Percentiles rank a stretch among this genome's conserved stretches.
phyloP scores from a whole-genome alignment of 2,797 vertebrate genomes.

The Notolabrus celidotus region DNA sequence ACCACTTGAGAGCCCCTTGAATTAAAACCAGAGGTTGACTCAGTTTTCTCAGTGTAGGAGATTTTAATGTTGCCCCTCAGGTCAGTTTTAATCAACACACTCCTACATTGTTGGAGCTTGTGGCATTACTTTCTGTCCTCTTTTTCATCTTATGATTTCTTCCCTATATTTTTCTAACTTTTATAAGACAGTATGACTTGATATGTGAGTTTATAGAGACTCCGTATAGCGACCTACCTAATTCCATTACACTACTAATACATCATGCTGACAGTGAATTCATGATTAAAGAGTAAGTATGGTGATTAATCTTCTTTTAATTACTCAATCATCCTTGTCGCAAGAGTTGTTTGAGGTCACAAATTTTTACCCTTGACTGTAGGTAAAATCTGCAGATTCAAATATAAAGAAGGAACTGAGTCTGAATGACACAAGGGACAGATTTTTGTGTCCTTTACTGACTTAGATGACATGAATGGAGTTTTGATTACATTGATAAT shows the following conservation, averaged over 20 bases:
- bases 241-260: constrained; percentile 42
- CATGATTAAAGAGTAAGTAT: constrained; percentile 49
- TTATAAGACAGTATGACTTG: constrained; percentile 6
- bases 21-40: constrained; percentile 64
- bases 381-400: constrained; percentile 40
- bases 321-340: constrained; percentile 58
- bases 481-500: too few species aligned
- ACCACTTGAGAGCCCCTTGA: constrained; percentile 69
- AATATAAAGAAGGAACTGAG: constrained; percentile 7
- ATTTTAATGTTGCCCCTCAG: constrained; percentile 62
- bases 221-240: constrained; percentile 11
- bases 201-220: constrained; percentile 35
- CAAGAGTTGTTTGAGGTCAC: constrained; percentile 52
- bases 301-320: constrained; percentile 70
- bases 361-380: constrained; percentile 42
- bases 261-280: constrained; percentile 49
- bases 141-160: constrained; percentile 9
- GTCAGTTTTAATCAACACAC: constrained; percentile 74
- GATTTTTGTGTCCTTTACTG: neutral
- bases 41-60: constrained; percentile 49
- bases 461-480: too few species aligned
- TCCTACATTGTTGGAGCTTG: constrained; percentile 47
- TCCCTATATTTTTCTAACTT: neutral
- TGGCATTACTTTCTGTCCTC: constrained; percentile 33
- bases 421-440: neutral